Conservation (phyloP, 2,888 invertebrate genomes). For the Seira sanloemensis region DNA sequence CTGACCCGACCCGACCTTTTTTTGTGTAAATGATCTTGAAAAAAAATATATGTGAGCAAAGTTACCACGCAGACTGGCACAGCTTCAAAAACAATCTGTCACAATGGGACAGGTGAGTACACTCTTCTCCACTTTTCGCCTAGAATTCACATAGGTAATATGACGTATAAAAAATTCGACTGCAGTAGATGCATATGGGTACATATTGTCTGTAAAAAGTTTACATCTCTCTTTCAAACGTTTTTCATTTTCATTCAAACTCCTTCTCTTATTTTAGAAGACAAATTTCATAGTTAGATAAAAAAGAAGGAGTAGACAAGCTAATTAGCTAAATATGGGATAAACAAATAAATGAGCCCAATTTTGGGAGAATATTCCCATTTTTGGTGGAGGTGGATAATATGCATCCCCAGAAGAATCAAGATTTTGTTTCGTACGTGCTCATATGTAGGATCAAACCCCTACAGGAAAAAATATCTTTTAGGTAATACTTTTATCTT, state of each 20-base stretch:
- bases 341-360: slow-evolving; percentile 66
- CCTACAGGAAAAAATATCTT: neutral
- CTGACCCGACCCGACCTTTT: slow-evolving; percentile 47
- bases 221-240: slow-evolving; percentile 7
- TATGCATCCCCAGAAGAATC: slow-evolving; percentile 10
- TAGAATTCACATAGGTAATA: no score
- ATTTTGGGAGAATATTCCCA: slow-evolving; percentile 65
- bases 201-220: neutral
- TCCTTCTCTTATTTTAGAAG: slow-evolving; percentile 25
- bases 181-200: neutral
- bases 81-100: slow-evolving; percentile 54
- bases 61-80: slow-evolving; percentile 41
- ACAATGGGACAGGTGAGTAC: slow-evolving; percentile 20
- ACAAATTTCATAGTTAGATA: slow-evolving; percentile 45
- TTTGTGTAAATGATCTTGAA: slow-evolving; percentile 44
- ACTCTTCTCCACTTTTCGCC: slow-evolving; percentile 2
- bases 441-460: slow-evolving; percentile 6
- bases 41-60: neutral
- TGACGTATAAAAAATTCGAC: no score
- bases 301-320: slow-evolving; percentile 56
- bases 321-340: slow-evolving; percentile 67
- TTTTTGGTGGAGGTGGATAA: slow-evolving; percentile 63
- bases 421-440: slow-evolving; percentile 24
- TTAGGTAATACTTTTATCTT: slow-evolving; percentile 6
- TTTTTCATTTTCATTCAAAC: slow-evolving; percentile 17